phyloP scores from a whole-genome alignment of 2,888 invertebrate genomes.

The Pherbina coryleti region DNA sequence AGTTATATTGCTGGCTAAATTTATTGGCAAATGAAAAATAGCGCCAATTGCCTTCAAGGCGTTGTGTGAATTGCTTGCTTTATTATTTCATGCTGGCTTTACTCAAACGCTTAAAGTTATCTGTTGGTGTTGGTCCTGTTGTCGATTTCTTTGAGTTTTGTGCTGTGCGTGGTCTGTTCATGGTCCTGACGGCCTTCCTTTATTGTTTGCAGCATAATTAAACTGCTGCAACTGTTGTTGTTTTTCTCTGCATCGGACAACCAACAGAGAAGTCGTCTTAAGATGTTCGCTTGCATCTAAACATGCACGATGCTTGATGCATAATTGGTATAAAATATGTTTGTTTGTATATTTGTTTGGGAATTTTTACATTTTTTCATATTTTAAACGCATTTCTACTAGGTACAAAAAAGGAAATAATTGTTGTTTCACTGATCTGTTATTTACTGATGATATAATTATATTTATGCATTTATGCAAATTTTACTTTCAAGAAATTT shows the following conservation, averaged over 20 bases:
- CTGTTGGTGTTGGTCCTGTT: neutral
- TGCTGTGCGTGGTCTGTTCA: neutral
- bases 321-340: no score
- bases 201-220: constrained; percentile 19
- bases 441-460: no score
- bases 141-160: constrained; percentile 7
- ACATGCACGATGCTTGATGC: neutral
- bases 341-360: neutral
- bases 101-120: constrained; percentile 39
- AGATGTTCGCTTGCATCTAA: neutral
- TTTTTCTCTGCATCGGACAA: constrained; percentile 22
- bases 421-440: no score
- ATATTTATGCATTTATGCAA: no score
- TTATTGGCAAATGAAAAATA: constrained; percentile 57
- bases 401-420: no score
- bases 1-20: constrained; percentile 44
- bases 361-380: neutral
- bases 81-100: constrained; percentile 46
- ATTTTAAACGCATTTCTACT: no score
- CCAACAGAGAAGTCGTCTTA: constrained; percentile 26
- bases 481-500: no score
- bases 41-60: constrained; percentile 55
- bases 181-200: constrained; percentile 6
- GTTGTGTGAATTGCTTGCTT: constrained; percentile 46
- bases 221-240: constrained; percentile 22